These are phyloP conservation scores for Acanthococcus lagerstroemiae DNA, from an alignment of 2,888 invertebrate genomes.

Conservation along the genomic window DNA sequence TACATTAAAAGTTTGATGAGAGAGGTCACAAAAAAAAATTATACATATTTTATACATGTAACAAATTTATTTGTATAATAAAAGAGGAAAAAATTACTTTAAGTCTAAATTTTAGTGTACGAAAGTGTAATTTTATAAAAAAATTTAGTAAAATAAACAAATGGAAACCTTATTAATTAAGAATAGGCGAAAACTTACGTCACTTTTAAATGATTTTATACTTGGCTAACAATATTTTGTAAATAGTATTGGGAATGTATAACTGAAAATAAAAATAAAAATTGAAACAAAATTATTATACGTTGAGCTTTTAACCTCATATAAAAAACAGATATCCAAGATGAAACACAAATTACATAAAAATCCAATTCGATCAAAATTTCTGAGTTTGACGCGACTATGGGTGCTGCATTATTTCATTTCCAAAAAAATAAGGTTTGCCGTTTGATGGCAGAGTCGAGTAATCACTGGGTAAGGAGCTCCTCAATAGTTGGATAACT, in stretches of 20 bases:
- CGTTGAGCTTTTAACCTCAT: too few relatives aligned
- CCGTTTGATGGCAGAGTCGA: too few relatives aligned
- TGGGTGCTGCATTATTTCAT: too few relatives aligned
- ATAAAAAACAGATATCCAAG: too few relatives aligned
- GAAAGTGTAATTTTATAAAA: conserved; percentile 15
- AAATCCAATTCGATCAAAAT: too few relatives aligned
- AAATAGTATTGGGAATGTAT: neutral
- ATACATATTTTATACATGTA: conserved; percentile 13
- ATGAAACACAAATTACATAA: too few relatives aligned
- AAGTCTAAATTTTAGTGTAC: conserved; percentile 22
- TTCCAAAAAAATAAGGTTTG: too few relatives aligned
- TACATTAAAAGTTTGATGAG: conserved; percentile 15
- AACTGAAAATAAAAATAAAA: neutral
- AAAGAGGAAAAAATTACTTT: conserved; percentile 13
- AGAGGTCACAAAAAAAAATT: conserved; percentile 19
- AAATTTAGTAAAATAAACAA: conserved; percentile 11
- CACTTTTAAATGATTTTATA: neutral
- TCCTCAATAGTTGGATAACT: too few relatives aligned
- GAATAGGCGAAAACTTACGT: neutral
- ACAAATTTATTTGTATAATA: conserved; percentile 4
- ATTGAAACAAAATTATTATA: too few relatives aligned
- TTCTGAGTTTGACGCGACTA: too few relatives aligned
- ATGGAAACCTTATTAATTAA: conserved; percentile 16
- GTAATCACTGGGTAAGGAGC: too few relatives aligned
- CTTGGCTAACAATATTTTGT: neutral